A percentile compares a stretch with the other conserved stretches of the same genome.
These are phyloP conservation scores for Xanthorhoe spadicearia DNA, from an alignment of 2,888 invertebrate species.

Conservation along the genomic window DNA sequence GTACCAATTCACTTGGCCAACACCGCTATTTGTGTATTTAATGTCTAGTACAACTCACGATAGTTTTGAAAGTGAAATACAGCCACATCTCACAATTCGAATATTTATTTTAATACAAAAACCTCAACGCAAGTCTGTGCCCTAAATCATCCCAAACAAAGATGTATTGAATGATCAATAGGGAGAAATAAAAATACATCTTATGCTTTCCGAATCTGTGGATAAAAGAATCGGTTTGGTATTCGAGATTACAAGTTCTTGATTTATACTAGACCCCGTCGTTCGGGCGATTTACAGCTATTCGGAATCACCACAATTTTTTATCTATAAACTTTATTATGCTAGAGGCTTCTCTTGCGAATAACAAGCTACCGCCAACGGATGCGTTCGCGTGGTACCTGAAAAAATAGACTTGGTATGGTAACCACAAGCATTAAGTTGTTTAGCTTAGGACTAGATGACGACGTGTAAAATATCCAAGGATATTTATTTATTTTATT, in stretches of 20 bases:
- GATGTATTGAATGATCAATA: slow-evolving; percentile 12
- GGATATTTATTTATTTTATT: too few species aligned
- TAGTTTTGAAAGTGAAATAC: too few species aligned
- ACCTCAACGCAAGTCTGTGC: slow-evolving; percentile 4
- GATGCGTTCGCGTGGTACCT: too few species aligned
- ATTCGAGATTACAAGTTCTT: slow-evolving; percentile 55
- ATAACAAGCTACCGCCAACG: not conserved
- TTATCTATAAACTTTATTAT: slow-evolving; percentile 38
- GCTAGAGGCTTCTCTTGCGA: slow-evolving; percentile 18
- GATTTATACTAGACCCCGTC: slow-evolving; percentile 56
- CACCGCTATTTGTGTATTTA: too few species aligned
- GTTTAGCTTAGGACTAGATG: too few species aligned
- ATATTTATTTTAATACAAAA: not conserved
- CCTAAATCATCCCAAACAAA: slow-evolving; percentile 16
- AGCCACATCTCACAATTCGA: too few species aligned
- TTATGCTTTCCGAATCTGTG: slow-evolving; percentile 54
- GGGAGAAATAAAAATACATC: slow-evolving; percentile 46
- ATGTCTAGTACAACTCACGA: too few species aligned
- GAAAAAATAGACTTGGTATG: too few species aligned
- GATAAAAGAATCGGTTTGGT: slow-evolving; percentile 54
- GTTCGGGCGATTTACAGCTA: slow-evolving; percentile 56
- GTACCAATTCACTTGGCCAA: too few species aligned
- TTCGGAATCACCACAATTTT: slow-evolving; percentile 47
- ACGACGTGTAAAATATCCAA: too few species aligned
- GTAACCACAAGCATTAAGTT: too few species aligned